A percentile compares a stretch with the other conserved stretches of the same genome.
Evolutionary conservation across 1,140 invertebrate species (phyloP).

Genomic region (Lasaia peninsularis): DNA sequence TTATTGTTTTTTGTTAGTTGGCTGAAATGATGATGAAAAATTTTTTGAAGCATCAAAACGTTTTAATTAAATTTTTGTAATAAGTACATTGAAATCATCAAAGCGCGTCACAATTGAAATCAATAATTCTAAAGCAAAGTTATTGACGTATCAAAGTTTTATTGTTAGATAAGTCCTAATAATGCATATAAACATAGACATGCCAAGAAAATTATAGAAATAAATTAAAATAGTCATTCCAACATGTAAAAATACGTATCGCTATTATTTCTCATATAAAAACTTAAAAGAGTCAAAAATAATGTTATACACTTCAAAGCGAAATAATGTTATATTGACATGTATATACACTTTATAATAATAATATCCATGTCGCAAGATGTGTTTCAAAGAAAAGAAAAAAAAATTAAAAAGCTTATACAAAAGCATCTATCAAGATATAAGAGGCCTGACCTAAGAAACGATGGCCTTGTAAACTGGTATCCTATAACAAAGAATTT

Average conservation of each 20-base stretch:
- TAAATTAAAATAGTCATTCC: background rate
- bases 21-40: too few species aligned
- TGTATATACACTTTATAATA: conserved; percentile 7
- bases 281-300: background rate
- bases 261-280: background rate
- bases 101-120: background rate
- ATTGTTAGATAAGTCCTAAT: background rate
- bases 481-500: conserved; percentile 72
- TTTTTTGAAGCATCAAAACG: too few species aligned
- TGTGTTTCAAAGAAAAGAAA: conserved; percentile 43
- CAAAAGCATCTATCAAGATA: conserved; percentile 51
- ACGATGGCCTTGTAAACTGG: conserved; percentile 69
- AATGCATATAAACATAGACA: background rate
- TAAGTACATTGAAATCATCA: background rate
- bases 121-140: background rate
- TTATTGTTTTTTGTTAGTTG: too few species aligned
- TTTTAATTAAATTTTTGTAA: too few species aligned
- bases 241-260: background rate
- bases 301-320: conserved; percentile 10
- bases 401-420: conserved; percentile 40
- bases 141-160: background rate
- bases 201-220: background rate
- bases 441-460: conserved; percentile 69
- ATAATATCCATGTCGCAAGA: conserved; percentile 49
- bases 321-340: conserved; percentile 4